These are phyloP conservation scores for Orthosia cruda DNA, from an alignment of 2,888 invertebrate species.

Conservation along the genomic window DNA sequence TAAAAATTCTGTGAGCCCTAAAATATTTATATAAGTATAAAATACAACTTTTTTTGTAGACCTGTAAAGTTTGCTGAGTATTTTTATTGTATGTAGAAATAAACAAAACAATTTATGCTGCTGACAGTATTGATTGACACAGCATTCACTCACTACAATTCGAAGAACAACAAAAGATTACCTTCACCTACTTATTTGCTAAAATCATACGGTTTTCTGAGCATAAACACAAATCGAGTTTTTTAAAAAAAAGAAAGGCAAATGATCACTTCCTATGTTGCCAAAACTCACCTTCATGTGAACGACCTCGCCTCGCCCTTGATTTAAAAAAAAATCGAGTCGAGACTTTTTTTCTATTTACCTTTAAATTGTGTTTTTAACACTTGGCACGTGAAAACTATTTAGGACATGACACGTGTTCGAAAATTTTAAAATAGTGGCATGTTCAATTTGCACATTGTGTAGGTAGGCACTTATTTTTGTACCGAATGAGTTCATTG, in stretches of 20 bases:
- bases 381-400: constrained; percentile 11
- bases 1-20: too few relatives aligned
- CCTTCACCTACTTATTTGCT: constrained; percentile 22
- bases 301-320: constrained; percentile 30
- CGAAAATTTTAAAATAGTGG: constrained; percentile 43
- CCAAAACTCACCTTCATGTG: constrained; percentile 31
- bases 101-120: background rate
- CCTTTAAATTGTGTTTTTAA: background rate
- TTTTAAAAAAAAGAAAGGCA: constrained; percentile 9
- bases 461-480: constrained; percentile 63
- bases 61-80: too few relatives aligned
- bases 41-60: too few relatives aligned
- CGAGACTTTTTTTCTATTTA: constrained; percentile 21
- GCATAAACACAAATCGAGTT: constrained; percentile 1
- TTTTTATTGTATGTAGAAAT: background rate
- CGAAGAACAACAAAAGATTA: constrained; percentile 19
- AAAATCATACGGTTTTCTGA: constrained; percentile 1
- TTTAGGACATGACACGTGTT: constrained; percentile 38
- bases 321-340: constrained; percentile 16
- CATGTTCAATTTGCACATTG: constrained; percentile 58
- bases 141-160: background rate
- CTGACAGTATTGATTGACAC: constrained; percentile 11
- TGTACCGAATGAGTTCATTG: constrained; percentile 55
- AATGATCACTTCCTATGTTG: constrained; percentile 19
- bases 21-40: too few relatives aligned